Evolutionary conservation across 2,797 vertebrate species (phyloP), one percentile per base, ranked within the genome.

Genomic region (Borostomias antarcticus): DNA sequence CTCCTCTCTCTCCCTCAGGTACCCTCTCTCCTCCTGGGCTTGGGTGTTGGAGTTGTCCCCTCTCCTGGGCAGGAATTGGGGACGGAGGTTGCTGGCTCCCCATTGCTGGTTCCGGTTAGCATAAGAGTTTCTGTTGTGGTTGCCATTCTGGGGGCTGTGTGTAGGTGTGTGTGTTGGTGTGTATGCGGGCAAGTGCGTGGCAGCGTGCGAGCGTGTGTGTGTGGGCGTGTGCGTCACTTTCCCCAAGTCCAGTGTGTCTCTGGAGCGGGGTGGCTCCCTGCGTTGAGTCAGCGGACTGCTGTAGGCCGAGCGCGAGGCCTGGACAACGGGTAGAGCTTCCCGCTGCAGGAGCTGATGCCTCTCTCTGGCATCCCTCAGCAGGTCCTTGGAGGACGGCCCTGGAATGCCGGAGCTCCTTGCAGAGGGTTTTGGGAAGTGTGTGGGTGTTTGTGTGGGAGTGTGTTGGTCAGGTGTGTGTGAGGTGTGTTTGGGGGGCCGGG

Each of bases 241-340:
- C 2, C 57, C 72, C 61, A 82, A 57, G 54, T 90, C 86, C 52
- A 87, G 52, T 9, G 84, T 83, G 70, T 89, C 89, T 67, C 82
- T 90, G 19, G 81, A 87, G 62, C 83, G 35, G 0, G 81, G 68
- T 0, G 61, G 62, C 0, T 78, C 75, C 71, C 82, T 88, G 0
- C 84, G 89, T 15, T 82, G 80, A 21, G 73, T 79, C 53, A 81
- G 70, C 0, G 94, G 93, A 51, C 91, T 94, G 83, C 81, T 90
- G 78, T 91, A 92, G 21, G 93, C 90, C 8, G 92, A 91, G 35
- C 75, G 81, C 0, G 90, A 89, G 26, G 62, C 65, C 63, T 80
- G 83, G 23, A 81, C 73, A 51, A 53, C 50, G n/a, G 81, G 74
- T 33, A 80, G 69, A 33, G 73, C 78, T 17, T 47, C 73, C 32